These are phyloP conservation scores for Iguana delicatissima DNA, from an alignment of 2,797 vertebrate genomes.

Conservation along the genomic window DNA sequence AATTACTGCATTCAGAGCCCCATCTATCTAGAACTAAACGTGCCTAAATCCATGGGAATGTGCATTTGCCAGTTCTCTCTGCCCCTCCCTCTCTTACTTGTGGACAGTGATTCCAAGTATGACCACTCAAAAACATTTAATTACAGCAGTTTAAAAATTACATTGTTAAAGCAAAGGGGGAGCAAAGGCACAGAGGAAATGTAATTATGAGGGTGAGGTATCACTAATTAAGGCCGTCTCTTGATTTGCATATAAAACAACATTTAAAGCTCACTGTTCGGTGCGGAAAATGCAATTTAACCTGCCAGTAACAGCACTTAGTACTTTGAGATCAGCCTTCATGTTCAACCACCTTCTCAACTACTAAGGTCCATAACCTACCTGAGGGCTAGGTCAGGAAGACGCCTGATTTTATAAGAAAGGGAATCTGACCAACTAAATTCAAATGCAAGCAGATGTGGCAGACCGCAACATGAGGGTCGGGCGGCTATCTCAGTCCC, in stretches of 20 bases:
- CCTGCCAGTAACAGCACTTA: slow-evolving; percentile 29
- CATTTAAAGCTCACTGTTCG: slow-evolving; percentile 41
- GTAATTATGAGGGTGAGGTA: slow-evolving; percentile 34
- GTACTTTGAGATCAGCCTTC: slow-evolving; percentile 36
- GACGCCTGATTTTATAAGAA: slow-evolving; percentile 25
- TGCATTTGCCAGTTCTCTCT: not conserved
- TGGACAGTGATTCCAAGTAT: not conserved
- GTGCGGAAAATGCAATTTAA: not conserved
- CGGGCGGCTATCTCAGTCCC: not conserved
- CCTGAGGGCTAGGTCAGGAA: not conserved
- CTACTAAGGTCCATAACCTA: not conserved
- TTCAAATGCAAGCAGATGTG: not conserved
- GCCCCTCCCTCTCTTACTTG: not conserved
- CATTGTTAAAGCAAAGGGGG: slow-evolving; percentile 13
- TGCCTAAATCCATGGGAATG: not conserved
- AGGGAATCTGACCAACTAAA: not conserved
- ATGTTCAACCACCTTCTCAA: slow-evolving; percentile 29
- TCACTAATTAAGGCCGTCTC: slow-evolving; percentile 29
- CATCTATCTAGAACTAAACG: not conserved
- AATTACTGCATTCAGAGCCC: not conserved
- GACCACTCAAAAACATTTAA: not conserved
- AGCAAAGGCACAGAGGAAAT: slow-evolving; percentile 55
- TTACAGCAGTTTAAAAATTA: slow-evolving; percentile 7
- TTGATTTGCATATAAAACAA: slow-evolving; percentile 39
- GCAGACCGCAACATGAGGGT: not conserved